These are phyloP conservation scores for Caenorhabditis wallacei DNA, from an alignment of 2,888 invertebrate species.

Conservation along the genomic window DNA sequence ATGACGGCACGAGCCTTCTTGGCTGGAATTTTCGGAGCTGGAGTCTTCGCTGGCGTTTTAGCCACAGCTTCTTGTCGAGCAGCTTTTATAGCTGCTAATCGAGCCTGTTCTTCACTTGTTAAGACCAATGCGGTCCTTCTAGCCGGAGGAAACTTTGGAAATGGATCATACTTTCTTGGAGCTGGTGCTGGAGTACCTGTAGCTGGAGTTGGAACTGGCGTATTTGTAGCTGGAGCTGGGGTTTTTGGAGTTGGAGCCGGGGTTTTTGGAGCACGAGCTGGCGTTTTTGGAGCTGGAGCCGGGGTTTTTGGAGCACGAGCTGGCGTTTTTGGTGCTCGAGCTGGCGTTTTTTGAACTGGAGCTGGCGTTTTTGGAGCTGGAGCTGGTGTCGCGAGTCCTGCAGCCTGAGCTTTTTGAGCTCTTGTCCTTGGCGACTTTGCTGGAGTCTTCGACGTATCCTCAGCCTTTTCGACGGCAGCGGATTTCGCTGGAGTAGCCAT, in stretches of 20 bases:
- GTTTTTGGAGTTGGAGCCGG: conserved; percentile 31
- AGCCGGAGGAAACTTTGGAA: too few species aligned
- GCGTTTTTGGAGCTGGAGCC: conserved; percentile 22
- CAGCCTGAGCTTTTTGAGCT: conserved; percentile 2
- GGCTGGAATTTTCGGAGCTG: conserved; percentile 29
- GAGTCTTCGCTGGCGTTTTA: too few species aligned
- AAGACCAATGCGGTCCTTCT: too few species aligned
- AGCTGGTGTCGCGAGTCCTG: not conserved
- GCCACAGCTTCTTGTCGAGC: too few species aligned
- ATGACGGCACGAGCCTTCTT: conserved; percentile 16
- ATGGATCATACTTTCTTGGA: too few species aligned
- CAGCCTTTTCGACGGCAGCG: conserved; percentile 8
- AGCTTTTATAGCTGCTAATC: too few species aligned
- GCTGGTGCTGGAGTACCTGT: not conserved
- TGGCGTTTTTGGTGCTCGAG: conserved; percentile 43
- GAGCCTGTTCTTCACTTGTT: too few species aligned
- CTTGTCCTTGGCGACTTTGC: conserved; percentile 8
- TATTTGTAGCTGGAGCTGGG: conserved; percentile 7
- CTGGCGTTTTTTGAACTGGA: conserved; percentile 48
- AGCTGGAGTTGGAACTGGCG: conserved; percentile 13
- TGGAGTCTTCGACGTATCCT: conserved; percentile 9
- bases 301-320: conserved; percentile 25
- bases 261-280: conserved; percentile 16
- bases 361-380: not conserved
- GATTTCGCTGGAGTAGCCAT: conserved; percentile 39